Evolutionary conservation across 2,888 invertebrate genomes (phyloP).

Genomic region (Acleris laterana): DNA sequence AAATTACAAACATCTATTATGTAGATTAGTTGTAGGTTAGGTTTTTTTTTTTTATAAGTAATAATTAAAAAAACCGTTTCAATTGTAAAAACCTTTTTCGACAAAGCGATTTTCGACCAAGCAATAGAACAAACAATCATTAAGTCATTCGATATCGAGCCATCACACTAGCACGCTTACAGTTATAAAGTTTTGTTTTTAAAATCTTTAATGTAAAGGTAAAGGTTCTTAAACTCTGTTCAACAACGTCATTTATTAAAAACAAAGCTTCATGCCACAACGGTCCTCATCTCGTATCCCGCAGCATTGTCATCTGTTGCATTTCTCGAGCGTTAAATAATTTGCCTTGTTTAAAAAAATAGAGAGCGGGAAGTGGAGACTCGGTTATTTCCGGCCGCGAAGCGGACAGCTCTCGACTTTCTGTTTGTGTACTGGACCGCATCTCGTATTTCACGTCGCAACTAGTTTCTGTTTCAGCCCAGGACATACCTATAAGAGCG

Average conservation of each 20-base stretch:
- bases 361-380: slow-evolving; percentile 38
- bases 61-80: too few relatives aligned
- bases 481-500: neutral
- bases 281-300: slow-evolving; percentile 19
- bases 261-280: slow-evolving; percentile 19
- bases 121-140: too few relatives aligned
- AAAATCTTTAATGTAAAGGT: neutral
- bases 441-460: slow-evolving; percentile 14
- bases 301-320: slow-evolving; percentile 43
- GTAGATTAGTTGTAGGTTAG: too few relatives aligned
- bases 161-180: too few relatives aligned
- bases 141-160: too few relatives aligned
- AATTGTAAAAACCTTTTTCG: too few relatives aligned
- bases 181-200: neutral
- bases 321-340: slow-evolving; percentile 47
- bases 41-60: too few relatives aligned
- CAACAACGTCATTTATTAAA: slow-evolving; percentile 23
- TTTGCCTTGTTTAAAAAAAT: slow-evolving; percentile 40
- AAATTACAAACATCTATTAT: too few relatives aligned
- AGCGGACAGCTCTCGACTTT: slow-evolving; percentile 37
- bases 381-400: slow-evolving; percentile 44
- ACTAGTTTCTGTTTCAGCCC: slow-evolving; percentile 9
- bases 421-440: slow-evolving; percentile 30
- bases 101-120: too few relatives aligned
- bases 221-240: neutral